Percentiles rank a stretch among this genome's conserved stretches.
Evolutionary conservation across 2,113 vertebrate species (phyloP).

Genomic region (Sphyrna mokarran): DNA sequence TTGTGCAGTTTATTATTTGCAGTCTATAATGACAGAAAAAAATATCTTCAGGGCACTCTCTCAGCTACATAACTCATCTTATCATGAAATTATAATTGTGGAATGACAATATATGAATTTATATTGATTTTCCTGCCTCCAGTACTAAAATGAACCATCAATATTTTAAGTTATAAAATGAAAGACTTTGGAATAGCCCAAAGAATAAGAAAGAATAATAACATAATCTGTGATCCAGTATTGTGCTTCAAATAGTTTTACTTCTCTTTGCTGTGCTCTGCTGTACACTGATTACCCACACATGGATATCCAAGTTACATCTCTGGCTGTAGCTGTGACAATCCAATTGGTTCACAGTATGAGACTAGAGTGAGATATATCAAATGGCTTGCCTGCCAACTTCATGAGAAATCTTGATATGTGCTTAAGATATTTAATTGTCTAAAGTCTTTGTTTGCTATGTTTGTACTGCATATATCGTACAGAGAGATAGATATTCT

Average conservation of each 20-base stretch:
- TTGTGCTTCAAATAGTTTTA: not conserved
- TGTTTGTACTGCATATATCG: not conserved
- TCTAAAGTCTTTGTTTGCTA: not conserved
- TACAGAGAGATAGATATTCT: not conserved
- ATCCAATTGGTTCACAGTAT: not conserved
- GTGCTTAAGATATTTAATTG: not conserved
- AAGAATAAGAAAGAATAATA: conserved; percentile 11
- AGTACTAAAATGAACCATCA: conserved; percentile 10
- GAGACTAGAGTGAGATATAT: not conserved
- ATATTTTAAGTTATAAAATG: not conserved
- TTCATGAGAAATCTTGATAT: not conserved
- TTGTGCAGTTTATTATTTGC: not conserved
- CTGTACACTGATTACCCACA: not conserved
- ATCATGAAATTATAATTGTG: conserved; percentile 15
- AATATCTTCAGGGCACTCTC: not conserved
- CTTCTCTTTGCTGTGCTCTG: not conserved
- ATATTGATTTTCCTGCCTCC: conserved; percentile 26
- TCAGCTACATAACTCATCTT: not conserved
- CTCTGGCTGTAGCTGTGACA: not conserved
- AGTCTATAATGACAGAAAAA: conserved; percentile 1
- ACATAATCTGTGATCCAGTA: conserved; percentile 12
- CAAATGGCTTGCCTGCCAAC: not conserved
- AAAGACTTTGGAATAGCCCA: not conserved
- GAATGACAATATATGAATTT: conserved; percentile 34
- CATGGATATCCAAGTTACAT: not conserved